Evolutionary conservation across 1,140 invertebrate genomes (phyloP).

Genomic region (Hesperophylax magnus): DNA sequence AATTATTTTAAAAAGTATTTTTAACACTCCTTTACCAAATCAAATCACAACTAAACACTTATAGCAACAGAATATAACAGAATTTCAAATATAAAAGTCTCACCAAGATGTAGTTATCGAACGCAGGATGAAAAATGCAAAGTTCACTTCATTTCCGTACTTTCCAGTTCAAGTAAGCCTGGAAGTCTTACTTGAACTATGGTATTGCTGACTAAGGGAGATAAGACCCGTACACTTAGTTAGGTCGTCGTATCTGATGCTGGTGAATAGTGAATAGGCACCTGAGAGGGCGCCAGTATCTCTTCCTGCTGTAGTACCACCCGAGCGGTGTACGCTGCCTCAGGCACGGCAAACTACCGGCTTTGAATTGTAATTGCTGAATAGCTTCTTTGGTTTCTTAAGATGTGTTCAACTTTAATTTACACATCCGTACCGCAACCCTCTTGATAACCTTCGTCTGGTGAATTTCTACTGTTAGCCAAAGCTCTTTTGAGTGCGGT

Average conservation of each 20-base stretch:
- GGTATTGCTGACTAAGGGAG: conserved; percentile 8
- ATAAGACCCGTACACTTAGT: conserved; percentile 22
- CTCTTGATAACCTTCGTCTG: conserved; percentile 93
- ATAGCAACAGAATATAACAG: not conserved
- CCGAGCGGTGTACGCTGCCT: not conserved
- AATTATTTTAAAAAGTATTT: not conserved
- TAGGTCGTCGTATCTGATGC: conserved; percentile 5
- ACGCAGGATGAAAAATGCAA: conserved; percentile 11
- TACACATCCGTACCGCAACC: conserved; percentile 92
- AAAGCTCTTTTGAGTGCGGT: conserved; percentile 85
- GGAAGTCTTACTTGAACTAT: not conserved
- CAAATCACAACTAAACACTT: conserved; percentile 16
- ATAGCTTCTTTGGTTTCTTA: conserved; percentile 38
- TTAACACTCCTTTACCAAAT: not conserved
- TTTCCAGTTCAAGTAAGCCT: conserved; percentile 1
- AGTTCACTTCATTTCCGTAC: conserved; percentile 31
- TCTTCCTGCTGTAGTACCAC: not conserved
- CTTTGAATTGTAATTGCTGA: conserved; percentile 14
- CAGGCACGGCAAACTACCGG: not conserved
- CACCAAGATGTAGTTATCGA: not conserved
- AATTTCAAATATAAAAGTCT: conserved; percentile 14
- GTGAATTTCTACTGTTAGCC: conserved; percentile 84
- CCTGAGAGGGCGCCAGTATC: conserved; percentile 20
- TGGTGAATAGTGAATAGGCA: conserved; percentile 20
- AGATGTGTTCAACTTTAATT: conserved; percentile 23